phyloP scores from a whole-genome alignment of 2,797 vertebrate genomes.

The Scolopax rusticola region DNA sequence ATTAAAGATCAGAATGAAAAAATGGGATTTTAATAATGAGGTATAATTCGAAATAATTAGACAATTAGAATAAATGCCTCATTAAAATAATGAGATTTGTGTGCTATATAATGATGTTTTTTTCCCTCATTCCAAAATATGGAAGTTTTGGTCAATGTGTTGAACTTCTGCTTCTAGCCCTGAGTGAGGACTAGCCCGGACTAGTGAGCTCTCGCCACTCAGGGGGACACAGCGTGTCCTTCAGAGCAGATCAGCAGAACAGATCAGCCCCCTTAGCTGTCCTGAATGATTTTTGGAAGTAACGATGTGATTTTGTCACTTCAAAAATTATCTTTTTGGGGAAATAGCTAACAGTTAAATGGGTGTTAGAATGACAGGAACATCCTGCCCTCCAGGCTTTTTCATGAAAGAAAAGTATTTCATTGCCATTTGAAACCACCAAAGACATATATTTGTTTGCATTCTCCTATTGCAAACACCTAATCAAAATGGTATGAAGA shows the following conservation, averaged over 20 bases:
- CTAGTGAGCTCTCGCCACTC: fast-evolving
- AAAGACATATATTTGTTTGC: background rate
- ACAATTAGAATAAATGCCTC: conserved; percentile 28
- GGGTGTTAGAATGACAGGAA: background rate
- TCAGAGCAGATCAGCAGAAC: background rate
- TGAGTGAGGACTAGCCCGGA: background rate
- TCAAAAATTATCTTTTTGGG: background rate
- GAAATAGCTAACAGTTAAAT: background rate
- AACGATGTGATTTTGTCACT: background rate
- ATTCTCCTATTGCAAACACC: background rate
- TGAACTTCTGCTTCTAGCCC: background rate
- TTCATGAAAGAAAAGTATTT: background rate
- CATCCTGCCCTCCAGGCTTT: background rate
- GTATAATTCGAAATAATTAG: conserved; percentile 64
- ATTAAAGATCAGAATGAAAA: conserved; percentile 70
- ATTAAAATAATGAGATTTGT: conserved; percentile 45
- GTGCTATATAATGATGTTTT: background rate
- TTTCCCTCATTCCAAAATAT: background rate
- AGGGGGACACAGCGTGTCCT: background rate
- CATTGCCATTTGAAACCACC: background rate
- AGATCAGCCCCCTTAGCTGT: background rate
- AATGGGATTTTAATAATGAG: conserved; percentile 49
- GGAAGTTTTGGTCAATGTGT: background rate
- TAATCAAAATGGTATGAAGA: conserved; percentile 28
- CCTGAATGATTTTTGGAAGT: background rate